Conservation (phyloP, 2,113 vertebrate genomes). For the Phyllostomus hastatus region DNA sequence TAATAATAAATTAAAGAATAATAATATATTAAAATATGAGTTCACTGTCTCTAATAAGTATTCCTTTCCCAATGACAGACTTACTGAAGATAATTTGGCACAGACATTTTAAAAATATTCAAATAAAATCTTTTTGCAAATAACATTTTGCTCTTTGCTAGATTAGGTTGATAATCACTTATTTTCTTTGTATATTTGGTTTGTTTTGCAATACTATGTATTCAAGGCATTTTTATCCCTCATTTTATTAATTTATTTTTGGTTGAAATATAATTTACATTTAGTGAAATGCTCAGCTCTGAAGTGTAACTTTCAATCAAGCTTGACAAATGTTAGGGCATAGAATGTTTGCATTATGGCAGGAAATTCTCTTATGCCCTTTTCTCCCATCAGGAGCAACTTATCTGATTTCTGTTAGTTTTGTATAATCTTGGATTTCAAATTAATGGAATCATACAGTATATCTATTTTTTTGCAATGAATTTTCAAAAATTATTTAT, state of each 20-base stretch:
- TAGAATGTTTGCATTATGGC: background rate
- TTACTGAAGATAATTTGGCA: background rate
- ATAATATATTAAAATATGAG: background rate
- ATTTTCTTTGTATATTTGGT: background rate
- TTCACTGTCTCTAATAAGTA: background rate
- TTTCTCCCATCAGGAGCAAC: background rate
- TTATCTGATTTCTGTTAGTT: background rate
- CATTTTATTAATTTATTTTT: background rate
- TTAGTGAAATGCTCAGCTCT: background rate
- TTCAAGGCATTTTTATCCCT: background rate
- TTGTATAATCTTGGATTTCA: background rate
- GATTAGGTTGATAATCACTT: background rate
- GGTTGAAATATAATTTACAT: background rate
- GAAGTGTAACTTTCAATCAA: background rate
- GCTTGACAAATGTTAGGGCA: background rate
- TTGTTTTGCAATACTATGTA: background rate
- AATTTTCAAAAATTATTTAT: no score
- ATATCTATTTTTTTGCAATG: background rate
- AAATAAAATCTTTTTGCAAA: background rate
- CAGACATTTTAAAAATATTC: background rate
- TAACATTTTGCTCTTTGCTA: background rate
- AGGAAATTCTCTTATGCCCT: background rate
- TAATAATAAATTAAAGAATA: background rate
- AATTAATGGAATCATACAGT: background rate
- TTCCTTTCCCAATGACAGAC: background rate